Percentiles rank a stretch among this genome's conserved stretches.
Conservation (phyloP, 2,113 vertebrate genomes). For the Gymnocephalus cernua region DNA sequence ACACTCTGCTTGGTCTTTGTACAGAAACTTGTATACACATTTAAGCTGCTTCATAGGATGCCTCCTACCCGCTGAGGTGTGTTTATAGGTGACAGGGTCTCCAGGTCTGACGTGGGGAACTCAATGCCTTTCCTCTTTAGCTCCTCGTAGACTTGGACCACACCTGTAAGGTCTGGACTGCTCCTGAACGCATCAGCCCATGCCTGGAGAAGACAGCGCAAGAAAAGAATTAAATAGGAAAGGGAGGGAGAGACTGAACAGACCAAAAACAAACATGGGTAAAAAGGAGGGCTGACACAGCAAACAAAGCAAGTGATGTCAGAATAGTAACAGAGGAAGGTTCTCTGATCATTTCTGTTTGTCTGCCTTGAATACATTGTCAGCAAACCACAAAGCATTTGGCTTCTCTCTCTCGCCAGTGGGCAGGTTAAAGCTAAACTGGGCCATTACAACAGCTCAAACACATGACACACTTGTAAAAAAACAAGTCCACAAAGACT, state of each 20-base stretch:
- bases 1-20: background rate
- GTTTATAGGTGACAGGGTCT: slow-evolving; percentile 96
- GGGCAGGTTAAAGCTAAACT: background rate
- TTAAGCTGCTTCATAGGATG: background rate
- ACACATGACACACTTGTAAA: slow-evolving; percentile 18
- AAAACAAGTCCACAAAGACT: slow-evolving; percentile 7
- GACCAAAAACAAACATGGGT: background rate
- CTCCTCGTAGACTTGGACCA: slow-evolving; percentile 98
- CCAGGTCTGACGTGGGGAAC: slow-evolving; percentile 94
- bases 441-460: slow-evolving; percentile 9
- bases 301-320: slow-evolving; percentile 47
- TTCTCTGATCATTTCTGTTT: slow-evolving; percentile 53
- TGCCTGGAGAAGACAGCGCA: slow-evolving; percentile 82
- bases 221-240: slow-evolving; percentile 8
- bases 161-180: slow-evolving; percentile 97
- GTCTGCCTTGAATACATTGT: slow-evolving; percentile 41
- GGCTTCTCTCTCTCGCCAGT: background rate
- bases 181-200: slow-evolving; percentile 99
- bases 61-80: slow-evolving; percentile 93
- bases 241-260: background rate
- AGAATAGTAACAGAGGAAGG: slow-evolving; percentile 28
- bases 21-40: background rate
- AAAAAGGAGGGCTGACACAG: slow-evolving; percentile 22
- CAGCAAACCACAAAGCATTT: slow-evolving; percentile 42
- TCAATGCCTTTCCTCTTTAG: slow-evolving; percentile 98